phyloP scores from a whole-genome alignment of 1,140 invertebrate genomes.

The Sycophila sp. region DNA sequence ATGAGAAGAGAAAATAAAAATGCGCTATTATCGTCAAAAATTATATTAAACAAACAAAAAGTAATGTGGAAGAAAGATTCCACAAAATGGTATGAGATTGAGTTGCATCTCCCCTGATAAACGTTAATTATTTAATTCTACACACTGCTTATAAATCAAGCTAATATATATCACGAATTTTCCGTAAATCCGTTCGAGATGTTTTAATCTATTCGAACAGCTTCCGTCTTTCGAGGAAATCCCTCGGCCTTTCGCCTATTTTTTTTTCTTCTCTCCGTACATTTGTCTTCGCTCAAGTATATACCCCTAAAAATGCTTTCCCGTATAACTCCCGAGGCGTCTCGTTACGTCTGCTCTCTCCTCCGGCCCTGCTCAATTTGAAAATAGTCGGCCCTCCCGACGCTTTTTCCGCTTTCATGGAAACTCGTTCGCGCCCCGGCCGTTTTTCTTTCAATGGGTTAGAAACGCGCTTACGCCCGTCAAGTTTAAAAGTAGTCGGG shows the following conservation, averaged over 20 bases:
- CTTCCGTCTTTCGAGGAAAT: neutral
- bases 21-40: too few relatives aligned
- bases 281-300: neutral
- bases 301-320: neutral
- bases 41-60: too few relatives aligned
- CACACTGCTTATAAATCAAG: too few relatives aligned
- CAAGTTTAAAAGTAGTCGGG: slow-evolving; percentile 27
- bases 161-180: neutral
- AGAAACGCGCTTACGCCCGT: neutral
- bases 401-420: slow-evolving; percentile 14
- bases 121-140: too few relatives aligned
- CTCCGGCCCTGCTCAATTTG: neutral
- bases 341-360: neutral
- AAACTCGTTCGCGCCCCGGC: neutral
- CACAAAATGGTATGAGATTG: too few relatives aligned
- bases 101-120: too few relatives aligned
- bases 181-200: neutral
- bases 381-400: slow-evolving; percentile 20
- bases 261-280: slow-evolving; percentile 6
- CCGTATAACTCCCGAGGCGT: neutral
- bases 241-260: neutral
- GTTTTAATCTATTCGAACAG: neutral
- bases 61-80: too few relatives aligned
- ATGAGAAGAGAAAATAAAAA: too few relatives aligned
- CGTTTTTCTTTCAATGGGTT: slow-evolving; percentile 28